These are phyloP conservation scores for Ptychadena robeensis DNA, from an alignment of 2,797 vertebrate genomes.

Conservation along the genomic window DNA sequence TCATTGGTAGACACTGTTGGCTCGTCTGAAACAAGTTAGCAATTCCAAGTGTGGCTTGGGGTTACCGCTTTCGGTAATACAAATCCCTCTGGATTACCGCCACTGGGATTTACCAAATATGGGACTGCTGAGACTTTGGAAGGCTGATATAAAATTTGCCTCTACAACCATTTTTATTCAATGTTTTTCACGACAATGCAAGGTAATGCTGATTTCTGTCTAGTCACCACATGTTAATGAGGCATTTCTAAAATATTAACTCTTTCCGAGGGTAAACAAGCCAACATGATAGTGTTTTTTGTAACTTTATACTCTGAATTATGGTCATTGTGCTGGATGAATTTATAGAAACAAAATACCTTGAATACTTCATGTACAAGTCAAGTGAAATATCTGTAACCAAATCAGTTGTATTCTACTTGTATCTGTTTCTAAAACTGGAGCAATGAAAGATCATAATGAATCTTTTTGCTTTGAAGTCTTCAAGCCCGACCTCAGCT, in stretches of 20 bases:
- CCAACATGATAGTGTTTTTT: slow-evolving; percentile 75
- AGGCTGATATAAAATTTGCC: too few relatives aligned
- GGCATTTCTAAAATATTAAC: not conserved
- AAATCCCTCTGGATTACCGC: too few relatives aligned
- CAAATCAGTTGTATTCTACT: slow-evolving; percentile 75
- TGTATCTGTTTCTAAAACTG: slow-evolving; percentile 72
- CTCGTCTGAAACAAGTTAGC: too few relatives aligned
- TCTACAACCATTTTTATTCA: too few relatives aligned
- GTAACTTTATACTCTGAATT: slow-evolving; percentile 73
- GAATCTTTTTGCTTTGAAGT: slow-evolving; percentile 68
- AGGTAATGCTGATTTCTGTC: too few relatives aligned
- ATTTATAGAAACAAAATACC: slow-evolving; percentile 69
- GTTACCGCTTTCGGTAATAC: too few relatives aligned
- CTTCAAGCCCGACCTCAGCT: slow-evolving; percentile 61
- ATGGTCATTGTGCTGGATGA: slow-evolving; percentile 73
- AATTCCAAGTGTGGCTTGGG: too few relatives aligned
- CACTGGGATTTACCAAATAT: too few relatives aligned
- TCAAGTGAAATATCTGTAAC: slow-evolving; percentile 73
- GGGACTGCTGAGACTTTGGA: too few relatives aligned
- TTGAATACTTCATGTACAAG: slow-evolving; percentile 76
- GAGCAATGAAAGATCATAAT: slow-evolving; percentile 72
- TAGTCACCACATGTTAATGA: not conserved
- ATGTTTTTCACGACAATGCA: too few relatives aligned
- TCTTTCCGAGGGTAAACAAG: slow-evolving; percentile 78
- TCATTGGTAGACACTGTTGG: too few relatives aligned